Evolutionary conservation across 2,797 vertebrate species (phyloP), one percentile per base, ranked within the genome.

Genomic region (Labroides dimidiatus): DNA sequence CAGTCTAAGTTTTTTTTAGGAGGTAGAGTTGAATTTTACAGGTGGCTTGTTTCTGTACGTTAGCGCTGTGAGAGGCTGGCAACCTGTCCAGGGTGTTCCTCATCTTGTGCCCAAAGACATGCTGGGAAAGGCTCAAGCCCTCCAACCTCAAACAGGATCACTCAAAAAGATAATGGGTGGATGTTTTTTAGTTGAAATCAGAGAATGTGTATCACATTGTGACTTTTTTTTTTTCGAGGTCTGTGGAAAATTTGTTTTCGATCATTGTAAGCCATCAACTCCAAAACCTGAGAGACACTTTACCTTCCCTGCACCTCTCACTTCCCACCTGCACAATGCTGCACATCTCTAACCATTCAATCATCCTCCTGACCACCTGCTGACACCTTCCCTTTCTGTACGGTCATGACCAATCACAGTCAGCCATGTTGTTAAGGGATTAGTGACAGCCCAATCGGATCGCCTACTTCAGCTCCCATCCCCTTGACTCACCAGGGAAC

Each of bases 391-490:
- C 75, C 69, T 55, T 60, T 69, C 80, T 64, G 81, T 72, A 79
- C 52, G 68, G 76, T 72, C 75, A 41, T 36, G 68, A 79, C 89
- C 92, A 93, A 93, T 93, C 88, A 89, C 75, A 53, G 78, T 76
- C 77, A 84, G 81, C 74, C 36, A 16, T 89, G 90, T 94, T 86
- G 92, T 94, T 94, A 93, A 91, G 85, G 93, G 94, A 94, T 94
- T 94, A 95, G 86, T 82, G 85, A 85, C 70, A 80, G 81, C 80
- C 89, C 89, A 91, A 93, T 93, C 85, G 70, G 73, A 83, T n/a
- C 62, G 63, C 75, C 81, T 77, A 87, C 90, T 89, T 89, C 77
- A 58, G 88, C 79, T 84, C 84, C 69, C 80, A 79, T 92, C 74
- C 75, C 75, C 59, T 73, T 11, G 16, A 69, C 86, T 81, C 88